Conservation (phyloP, 2,888 invertebrate genomes). For the Perithous albicinctus region DNA sequence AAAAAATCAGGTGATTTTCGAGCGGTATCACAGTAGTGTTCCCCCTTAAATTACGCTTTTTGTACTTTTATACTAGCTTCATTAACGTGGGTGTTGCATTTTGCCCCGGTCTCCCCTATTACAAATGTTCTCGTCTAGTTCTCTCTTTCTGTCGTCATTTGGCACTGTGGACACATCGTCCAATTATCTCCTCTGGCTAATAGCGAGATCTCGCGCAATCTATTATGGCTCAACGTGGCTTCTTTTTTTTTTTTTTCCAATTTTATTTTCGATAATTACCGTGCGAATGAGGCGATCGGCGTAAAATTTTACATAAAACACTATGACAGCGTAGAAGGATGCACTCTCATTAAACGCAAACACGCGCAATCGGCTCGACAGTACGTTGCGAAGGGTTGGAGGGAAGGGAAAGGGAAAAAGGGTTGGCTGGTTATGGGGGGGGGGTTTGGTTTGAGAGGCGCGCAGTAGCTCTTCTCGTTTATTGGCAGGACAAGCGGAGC, state of each 20-base stretch:
- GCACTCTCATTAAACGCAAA: slow-evolving; percentile 58
- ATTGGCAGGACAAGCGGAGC: slow-evolving; percentile 53
- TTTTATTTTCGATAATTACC: slow-evolving; percentile 57
- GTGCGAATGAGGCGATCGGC: slow-evolving; percentile 39
- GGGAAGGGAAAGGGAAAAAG: too few species aligned
- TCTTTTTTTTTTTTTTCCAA: too few species aligned
- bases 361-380: slow-evolving; percentile 18
- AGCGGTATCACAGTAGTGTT: too few species aligned
- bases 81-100: too few species aligned
- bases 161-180: background rate
- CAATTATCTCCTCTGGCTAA: slow-evolving; percentile 42
- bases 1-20: too few species aligned
- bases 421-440: slow-evolving; percentile 8
- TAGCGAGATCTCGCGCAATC: slow-evolving; percentile 35
- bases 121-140: slow-evolving; percentile 24
- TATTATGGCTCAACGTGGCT: slow-evolving; percentile 41
- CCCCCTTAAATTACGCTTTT: too few species aligned
- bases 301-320: slow-evolving; percentile 54
- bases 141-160: slow-evolving; percentile 27
- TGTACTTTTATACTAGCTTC: too few species aligned
- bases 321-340: slow-evolving; percentile 37
- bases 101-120: too few species aligned
- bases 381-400: background rate
- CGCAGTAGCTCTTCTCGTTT: slow-evolving; percentile 59
- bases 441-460: slow-evolving; percentile 41